Base-by-base conservation (phyloP, 2,888 invertebrate genomes). In the Megaustenia siamemsis region DNA sequence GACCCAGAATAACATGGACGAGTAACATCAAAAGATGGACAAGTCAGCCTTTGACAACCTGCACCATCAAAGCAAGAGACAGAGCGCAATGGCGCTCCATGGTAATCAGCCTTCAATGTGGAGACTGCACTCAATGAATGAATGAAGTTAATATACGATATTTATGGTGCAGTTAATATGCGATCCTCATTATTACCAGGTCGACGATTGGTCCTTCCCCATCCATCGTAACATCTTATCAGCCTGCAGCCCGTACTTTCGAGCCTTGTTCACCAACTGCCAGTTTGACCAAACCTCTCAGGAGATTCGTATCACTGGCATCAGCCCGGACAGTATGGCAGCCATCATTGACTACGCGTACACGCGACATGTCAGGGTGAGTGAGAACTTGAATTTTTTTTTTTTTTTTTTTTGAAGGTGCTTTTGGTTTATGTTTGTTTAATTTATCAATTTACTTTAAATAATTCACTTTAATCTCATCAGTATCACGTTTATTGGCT, bases 221-320 rank as follows among this genome's bases (percentile, higher is more conserved):
- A 97, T 98, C 82, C 98, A 98, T 94, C 96, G 93, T n/a, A 92
- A 92, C 84, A 93, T 94, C 85, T 88, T 93, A 91, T 93, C 93
- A 0, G 96, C 97, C 84, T 97, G 97, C 95, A 98, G 98, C 93
- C 96, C 97, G 66, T 98, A 98, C 95, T 98, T 98, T 95, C 96
- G 97, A 94, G 96, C 97, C 71, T 94, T 97, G 53, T 97, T 97
- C 93, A 97, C 97, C 80, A 97, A 97, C 87, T 96, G 96, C 24
- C 94, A 97, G 89, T 90, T 90, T 73, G 90, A 90, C 75, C 90
- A 90, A 0, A 90, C 90, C 77, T 86, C 89, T 32, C 86, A 89
- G 49, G 92, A 91, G 81, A 80, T 87, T 69, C 94, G 96, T 81
- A 95, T 98, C 90, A 96, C 97, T 3, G 97, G 97, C 78, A 96